Conservation (phyloP, 2,888 invertebrate species). For the Drosophila diplacantha region DNA sequence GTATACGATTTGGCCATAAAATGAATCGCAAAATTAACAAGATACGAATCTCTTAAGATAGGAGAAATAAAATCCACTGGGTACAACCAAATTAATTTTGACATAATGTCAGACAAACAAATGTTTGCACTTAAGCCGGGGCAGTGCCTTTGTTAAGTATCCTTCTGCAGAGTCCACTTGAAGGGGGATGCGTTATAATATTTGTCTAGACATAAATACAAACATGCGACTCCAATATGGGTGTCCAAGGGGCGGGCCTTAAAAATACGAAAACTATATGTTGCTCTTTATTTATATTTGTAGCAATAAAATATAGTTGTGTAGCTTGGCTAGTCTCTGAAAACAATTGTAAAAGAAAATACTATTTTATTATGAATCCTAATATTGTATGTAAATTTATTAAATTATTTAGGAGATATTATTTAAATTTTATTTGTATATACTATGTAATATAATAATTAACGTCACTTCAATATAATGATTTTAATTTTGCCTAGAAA, state of each 20-base stretch:
- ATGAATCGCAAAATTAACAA: slow-evolving; percentile 49
- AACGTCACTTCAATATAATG: background rate
- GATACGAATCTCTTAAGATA: slow-evolving; percentile 46
- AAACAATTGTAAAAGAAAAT: background rate
- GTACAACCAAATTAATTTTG: slow-evolving; percentile 62
- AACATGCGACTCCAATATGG: slow-evolving; percentile 9
- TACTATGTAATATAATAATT: background rate
- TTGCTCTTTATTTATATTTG: background rate
- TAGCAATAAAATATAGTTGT: background rate
- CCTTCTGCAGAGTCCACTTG: slow-evolving; percentile 6
- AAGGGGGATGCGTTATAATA: slow-evolving; percentile 18
- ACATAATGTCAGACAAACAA: slow-evolving; percentile 67
- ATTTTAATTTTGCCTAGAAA: background rate
- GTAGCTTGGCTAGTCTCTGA: background rate
- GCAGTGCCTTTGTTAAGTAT: slow-evolving; percentile 33
- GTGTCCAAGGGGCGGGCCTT: background rate
- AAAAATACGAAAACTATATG: slow-evolving; percentile 4
- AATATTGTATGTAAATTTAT: background rate
- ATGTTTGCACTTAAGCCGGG: slow-evolving; percentile 66
- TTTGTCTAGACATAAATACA: slow-evolving; percentile 25
- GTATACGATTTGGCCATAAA: slow-evolving; percentile 40
- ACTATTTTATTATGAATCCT: background rate
- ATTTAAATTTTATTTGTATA: background rate
- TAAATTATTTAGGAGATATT: background rate
- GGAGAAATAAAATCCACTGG: slow-evolving; percentile 43